Evolutionary conservation across 2,888 invertebrate genomes (phyloP).

Genomic region (Pseudococcus longispinus): DNA sequence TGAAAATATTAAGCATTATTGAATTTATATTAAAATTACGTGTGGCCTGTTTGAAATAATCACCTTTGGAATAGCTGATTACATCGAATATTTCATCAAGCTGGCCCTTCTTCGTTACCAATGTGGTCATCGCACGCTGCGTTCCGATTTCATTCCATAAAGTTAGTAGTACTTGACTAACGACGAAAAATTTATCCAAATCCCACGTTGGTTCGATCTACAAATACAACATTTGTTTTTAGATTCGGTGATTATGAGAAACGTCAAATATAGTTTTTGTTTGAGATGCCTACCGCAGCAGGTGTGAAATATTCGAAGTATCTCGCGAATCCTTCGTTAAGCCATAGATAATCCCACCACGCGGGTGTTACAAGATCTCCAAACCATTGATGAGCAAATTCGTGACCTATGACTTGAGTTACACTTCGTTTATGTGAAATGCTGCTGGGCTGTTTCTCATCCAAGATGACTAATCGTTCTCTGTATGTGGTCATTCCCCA

Average conservation of each 20-base stretch:
- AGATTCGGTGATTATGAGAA: too few relatives aligned
- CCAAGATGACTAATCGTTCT: conserved; percentile 47
- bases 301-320: conserved; percentile 52
- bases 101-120: conserved; percentile 68
- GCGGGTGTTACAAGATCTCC: conserved; percentile 85
- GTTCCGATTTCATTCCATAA: conserved; percentile 66
- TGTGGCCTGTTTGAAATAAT: too few relatives aligned
- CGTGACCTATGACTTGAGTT: conserved; percentile 73
- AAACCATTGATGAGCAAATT: conserved; percentile 97
- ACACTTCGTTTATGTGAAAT: not conserved
- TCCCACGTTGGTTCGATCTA: conserved; percentile 59
- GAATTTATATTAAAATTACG: too few relatives aligned
- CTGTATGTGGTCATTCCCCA: conserved; percentile 74
- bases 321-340: conserved; percentile 58
- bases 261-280: too few relatives aligned
- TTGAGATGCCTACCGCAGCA: not conserved
- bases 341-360: conserved; percentile 58
- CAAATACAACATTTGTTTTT: not conserved
- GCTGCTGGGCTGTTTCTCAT: not conserved
- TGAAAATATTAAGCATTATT: too few relatives aligned
- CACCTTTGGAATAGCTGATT: conserved; percentile 75
- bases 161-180: conserved; percentile 63
- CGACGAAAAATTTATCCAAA: conserved; percentile 59
- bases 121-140: conserved; percentile 69
- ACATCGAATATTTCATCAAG: conserved; percentile 71